A percentile compares a stretch with the other conserved stretches of the same genome.
Conservation (phyloP, 2,888 invertebrate genomes). For the Lepidocyrtinus sp. region DNA sequence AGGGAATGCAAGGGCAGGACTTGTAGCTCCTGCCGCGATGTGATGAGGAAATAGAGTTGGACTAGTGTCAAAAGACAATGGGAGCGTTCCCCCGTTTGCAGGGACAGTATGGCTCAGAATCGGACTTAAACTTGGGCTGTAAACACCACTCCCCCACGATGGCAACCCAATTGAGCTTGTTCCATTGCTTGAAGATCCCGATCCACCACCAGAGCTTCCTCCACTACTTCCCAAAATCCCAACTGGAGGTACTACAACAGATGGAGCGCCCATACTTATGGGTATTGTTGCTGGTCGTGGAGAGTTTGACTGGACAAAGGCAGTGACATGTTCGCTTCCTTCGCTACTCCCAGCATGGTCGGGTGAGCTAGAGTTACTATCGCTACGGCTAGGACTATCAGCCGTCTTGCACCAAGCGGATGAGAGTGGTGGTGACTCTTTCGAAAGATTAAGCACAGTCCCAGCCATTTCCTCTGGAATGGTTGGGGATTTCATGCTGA, state of each 20-base stretch:
- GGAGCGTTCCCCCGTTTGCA: constrained; percentile 39
- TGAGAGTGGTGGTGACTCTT: constrained; percentile 52
- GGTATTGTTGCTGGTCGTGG: constrained; percentile 57
- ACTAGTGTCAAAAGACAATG: constrained; percentile 61
- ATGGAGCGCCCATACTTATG: constrained; percentile 20
- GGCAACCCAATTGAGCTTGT: constrained; percentile 29
- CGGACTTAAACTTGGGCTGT: constrained; percentile 63
- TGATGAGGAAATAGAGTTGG: constrained; percentile 58
- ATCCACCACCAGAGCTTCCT: not conserved
- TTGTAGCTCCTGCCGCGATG: constrained; percentile 50
- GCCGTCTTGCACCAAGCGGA: constrained; percentile 39
- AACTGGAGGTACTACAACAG: not conserved
- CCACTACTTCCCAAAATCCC: not conserved
- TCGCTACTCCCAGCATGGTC: not conserved
- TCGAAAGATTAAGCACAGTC: constrained; percentile 64
- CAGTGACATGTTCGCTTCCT: constrained; percentile 22
- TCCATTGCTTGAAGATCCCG: not conserved
- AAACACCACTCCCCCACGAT: constrained; percentile 57
- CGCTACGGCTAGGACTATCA: not conserved
- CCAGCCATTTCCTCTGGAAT: constrained; percentile 56
- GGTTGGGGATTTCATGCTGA: constrained; percentile 67
- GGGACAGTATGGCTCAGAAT: constrained; percentile 61
- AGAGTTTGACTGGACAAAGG: constrained; percentile 52
- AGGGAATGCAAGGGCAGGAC: constrained; percentile 60
- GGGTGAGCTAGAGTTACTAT: constrained; percentile 30